phyloP scores from a whole-genome alignment of 2,797 vertebrate species.

The Naso thynnoides region DNA sequence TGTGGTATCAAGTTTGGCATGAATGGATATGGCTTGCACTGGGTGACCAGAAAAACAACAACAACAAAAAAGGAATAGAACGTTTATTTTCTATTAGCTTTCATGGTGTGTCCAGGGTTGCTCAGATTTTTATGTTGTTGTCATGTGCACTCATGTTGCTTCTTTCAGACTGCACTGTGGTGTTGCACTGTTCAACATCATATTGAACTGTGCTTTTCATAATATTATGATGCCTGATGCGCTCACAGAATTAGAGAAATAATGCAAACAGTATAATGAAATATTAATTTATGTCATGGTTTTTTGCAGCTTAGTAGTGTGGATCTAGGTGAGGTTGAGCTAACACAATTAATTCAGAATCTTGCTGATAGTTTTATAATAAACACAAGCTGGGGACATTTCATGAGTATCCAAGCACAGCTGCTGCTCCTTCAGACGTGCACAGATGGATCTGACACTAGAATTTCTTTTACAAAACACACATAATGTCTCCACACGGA shows the following conservation, averaged over 20 bases:
- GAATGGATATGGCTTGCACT: neutral
- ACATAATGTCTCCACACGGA: neutral
- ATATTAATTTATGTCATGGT: conserved; percentile 6
- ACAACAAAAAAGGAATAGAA: too few relatives aligned
- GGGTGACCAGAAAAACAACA: neutral
- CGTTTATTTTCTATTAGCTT: too few relatives aligned
- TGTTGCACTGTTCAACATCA: neutral
- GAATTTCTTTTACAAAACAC: conserved; percentile 1
- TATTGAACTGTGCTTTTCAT: neutral
- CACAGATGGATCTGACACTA: neutral
- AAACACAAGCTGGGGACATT: neutral
- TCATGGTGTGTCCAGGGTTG: neutral
- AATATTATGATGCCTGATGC: neutral
- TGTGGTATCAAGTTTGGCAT: neutral
- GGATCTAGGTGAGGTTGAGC: neutral
- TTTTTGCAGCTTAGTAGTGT: neutral
- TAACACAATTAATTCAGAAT: neutral
- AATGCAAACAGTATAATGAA: neutral
- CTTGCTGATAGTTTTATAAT: neutral
- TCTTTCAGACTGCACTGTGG: neutral
- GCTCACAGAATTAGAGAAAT: neutral
- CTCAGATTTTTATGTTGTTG: neutral
- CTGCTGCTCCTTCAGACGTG: neutral
- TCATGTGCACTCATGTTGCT: neutral
- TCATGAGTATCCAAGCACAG: neutral